Base-by-base conservation (phyloP, 2,113 vertebrate species). In the Myiagra hebetior region DNA sequence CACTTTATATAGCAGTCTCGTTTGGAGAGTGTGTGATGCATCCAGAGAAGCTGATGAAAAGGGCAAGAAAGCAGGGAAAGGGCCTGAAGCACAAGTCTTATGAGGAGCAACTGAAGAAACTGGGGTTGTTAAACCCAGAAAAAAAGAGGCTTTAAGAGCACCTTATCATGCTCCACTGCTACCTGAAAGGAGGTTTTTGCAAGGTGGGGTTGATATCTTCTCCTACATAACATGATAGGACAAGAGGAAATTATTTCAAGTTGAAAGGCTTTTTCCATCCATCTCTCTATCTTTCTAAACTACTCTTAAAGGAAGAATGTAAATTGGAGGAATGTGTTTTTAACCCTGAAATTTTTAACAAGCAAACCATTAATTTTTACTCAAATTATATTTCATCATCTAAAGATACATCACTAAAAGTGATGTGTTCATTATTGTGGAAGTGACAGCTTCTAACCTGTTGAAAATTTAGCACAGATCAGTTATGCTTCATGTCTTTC, bases 201-300 rank as follows among this genome's bases (percentile, higher is more conserved):
- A 31, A 22, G 35, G 5, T n/a, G 7, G 8, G 6, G 4, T 50
- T 0, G 0, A 9, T 21, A 21, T 26, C 30, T 50, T 86, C 44
- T 57, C 37, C 31, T 37, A 44, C 4, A 18, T 42, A 31, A 31
- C 11, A 35, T 26, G 6, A 41, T 17, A 75, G 30, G 15, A 57
- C 13, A 42, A 42, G 30, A 57, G 13, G 13, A 86, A 57, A 42
- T 67, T 24, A 26, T 30, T 21, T 57, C 31, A 50, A 37, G 7
- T 22, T 52, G 17, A 50, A 76, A 50, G 21, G 13, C 16, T 12
- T 37, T 69, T 63, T 42, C 10, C 3, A 28, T 8, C 5, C 27
- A 4, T 67, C 2, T 59, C 6, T 3, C 7, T 13, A 33, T 30
- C 2, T 22, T 35, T 68, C 74, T 39, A 27, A 60, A 30, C 15